Evolutionary conservation across 2,797 vertebrate genomes (phyloP).

Genomic region (Emydoidea blandingii): DNA sequence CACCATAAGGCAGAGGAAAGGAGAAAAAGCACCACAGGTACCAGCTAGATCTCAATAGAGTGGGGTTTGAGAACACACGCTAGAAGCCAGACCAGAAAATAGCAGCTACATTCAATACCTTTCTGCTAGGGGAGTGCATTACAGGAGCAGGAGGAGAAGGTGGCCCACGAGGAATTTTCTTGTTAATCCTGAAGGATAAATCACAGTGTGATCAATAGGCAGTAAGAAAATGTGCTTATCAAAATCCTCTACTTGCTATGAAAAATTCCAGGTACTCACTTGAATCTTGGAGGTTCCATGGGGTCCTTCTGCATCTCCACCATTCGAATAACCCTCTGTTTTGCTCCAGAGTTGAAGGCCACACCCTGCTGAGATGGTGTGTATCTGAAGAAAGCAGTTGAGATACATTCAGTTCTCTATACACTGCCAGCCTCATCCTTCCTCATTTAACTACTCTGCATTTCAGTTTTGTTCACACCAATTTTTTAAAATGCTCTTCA

Average conservation of each 20-base stretch:
- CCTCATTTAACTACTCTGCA: background rate
- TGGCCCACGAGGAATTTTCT: conserved; percentile 98
- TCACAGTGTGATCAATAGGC: conserved; percentile 6
- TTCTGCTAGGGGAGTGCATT: conserved; percentile 98
- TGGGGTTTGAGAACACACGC: background rate
- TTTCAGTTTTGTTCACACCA: conserved; percentile 11
- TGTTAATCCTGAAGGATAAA: conserved; percentile 92
- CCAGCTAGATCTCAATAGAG: background rate
- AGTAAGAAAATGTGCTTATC: background rate
- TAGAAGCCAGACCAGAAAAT: conserved; percentile 1
- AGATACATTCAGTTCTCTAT: conserved; percentile 17
- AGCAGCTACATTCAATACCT: conserved; percentile 82
- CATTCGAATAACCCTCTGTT: conserved; percentile 98
- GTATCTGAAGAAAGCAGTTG: conserved; percentile 84
- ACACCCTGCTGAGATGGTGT: conserved; percentile 98
- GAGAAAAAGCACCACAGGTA: background rate
- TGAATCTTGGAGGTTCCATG: conserved; percentile 98
- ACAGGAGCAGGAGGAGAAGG: conserved; percentile 98
- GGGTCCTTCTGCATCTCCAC: conserved; percentile 99
- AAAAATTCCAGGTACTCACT: conserved; percentile 82
- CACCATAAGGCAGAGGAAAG: background rate
- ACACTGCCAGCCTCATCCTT: background rate
- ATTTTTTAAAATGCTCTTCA: background rate
- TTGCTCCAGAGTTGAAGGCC: conserved; percentile 98
- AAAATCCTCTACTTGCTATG: conserved; percentile 17